A percentile compares a stretch with the other conserved stretches of the same genome.
These are phyloP conservation scores for Calliopsis andreniformis DNA, from an alignment of 1,140 invertebrate genomes.

Conservation along the genomic window DNA sequence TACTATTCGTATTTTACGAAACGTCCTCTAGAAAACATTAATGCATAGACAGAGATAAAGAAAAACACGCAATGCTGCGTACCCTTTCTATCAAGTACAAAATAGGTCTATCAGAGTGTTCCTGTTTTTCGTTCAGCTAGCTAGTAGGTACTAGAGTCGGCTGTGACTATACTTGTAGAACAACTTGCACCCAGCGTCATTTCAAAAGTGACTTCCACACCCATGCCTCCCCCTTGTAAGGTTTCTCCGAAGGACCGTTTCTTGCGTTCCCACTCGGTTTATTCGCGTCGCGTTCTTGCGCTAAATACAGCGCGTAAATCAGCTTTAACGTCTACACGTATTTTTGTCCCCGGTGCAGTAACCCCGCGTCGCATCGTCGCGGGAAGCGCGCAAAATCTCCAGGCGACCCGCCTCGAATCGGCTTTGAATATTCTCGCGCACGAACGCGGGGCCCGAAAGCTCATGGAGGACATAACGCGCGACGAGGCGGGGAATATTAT, in stretches of 20 bases:
- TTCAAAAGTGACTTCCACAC: no score
- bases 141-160: no score
- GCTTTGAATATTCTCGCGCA: constrained; percentile 28
- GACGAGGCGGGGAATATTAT: constrained; percentile 5
- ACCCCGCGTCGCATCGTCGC: constrained; percentile 41
- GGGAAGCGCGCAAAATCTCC: constrained; percentile 30
- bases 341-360: constrained; percentile 59
- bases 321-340: constrained; percentile 53
- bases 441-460: not conserved
- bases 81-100: no score
- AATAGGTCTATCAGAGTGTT: no score
- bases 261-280: not conserved
- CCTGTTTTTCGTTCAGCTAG: no score
- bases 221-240: no score
- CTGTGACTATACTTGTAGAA: no score
- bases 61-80: no score
- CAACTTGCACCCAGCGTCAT: no score
- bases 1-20: no score
- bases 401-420: constrained; percentile 42
- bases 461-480: not conserved
- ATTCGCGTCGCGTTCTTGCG: constrained; percentile 30
- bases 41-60: no score
- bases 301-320: constrained; percentile 61
- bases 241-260: not conserved
- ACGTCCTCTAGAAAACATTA: no score